Evolutionary conservation across 2,113 vertebrate species (phyloP).

Genomic region (Cygnus buccinator): DNA sequence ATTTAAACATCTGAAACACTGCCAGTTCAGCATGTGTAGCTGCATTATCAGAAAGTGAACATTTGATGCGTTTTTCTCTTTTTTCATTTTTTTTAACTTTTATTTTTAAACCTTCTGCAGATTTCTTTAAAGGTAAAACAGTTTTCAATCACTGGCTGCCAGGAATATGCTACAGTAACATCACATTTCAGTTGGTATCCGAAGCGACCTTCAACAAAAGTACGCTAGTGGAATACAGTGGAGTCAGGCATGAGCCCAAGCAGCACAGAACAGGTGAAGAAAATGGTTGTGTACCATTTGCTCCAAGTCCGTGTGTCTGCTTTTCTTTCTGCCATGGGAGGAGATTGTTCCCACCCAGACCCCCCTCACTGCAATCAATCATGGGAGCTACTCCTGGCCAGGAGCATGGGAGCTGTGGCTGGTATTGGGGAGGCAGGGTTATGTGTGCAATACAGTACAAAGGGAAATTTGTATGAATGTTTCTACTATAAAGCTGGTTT

Average conservation of each 20-base stretch:
- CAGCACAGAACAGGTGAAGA: conserved; percentile 90
- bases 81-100: not conserved
- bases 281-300: not conserved
- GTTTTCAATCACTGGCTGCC: conserved; percentile 97
- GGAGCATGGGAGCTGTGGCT: not conserved
- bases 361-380: not conserved
- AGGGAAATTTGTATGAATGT: not conserved
- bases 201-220: conserved; percentile 90
- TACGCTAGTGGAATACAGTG: conserved; percentile 83
- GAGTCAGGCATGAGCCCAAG: conserved; percentile 84
- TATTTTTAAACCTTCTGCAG: conserved; percentile 70
- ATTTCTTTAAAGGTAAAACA: conserved; percentile 92
- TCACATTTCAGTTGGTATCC: conserved; percentile 94
- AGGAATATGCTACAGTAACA: conserved; percentile 92
- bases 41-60: not conserved
- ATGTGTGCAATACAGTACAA: not conserved
- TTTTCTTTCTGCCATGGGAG: not conserved
- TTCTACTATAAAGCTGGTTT: not conserved
- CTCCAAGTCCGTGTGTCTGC: not conserved
- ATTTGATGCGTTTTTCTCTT: not conserved
- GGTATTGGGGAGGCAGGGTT: not conserved
- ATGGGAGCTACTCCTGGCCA: not conserved
- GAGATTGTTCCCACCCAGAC: not conserved
- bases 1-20: not conserved
- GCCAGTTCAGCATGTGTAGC: not conserved